phyloP scores from a whole-genome alignment of 2,113 vertebrate species.

The Scopus umbretta region DNA sequence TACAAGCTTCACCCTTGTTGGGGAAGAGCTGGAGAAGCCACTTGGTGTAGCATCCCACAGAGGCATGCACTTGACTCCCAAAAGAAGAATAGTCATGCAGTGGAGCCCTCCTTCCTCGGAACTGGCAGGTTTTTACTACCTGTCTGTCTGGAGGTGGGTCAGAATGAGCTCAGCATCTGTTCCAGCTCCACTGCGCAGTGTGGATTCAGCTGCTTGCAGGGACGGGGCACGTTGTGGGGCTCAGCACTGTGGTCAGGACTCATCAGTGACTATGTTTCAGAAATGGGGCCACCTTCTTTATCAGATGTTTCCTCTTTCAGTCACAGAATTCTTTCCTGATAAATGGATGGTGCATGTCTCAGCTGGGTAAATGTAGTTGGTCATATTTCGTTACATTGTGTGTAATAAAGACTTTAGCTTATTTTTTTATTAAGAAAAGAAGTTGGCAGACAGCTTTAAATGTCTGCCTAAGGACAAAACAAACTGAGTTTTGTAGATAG shows the following conservation, averaged over 20 bases:
- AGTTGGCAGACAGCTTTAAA: slow-evolving; percentile 54
- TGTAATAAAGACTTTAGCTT: slow-evolving; percentile 64
- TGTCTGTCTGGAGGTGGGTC: neutral
- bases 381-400: neutral
- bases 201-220: neutral
- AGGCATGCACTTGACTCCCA: neutral
- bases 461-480: slow-evolving; percentile 67
- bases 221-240: fast-evolving
- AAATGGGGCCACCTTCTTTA: neutral
- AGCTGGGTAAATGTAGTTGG: neutral
- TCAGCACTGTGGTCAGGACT: neutral
- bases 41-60: neutral
- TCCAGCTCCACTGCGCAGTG: neutral
- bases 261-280: neutral
- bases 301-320: neutral
- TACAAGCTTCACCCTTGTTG: neutral
- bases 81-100: neutral
- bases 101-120: neutral
- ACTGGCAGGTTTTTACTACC: neutral
- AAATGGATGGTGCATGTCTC: neutral
- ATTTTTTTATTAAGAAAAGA: slow-evolving; percentile 56
- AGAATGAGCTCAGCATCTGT: neutral
- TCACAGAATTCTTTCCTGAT: neutral
- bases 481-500: slow-evolving; percentile 65
- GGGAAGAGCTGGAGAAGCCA: neutral